These are phyloP conservation scores for Phoenicopterus ruber DNA, from an alignment of 2,113 vertebrate species.

Conservation along the genomic window DNA sequence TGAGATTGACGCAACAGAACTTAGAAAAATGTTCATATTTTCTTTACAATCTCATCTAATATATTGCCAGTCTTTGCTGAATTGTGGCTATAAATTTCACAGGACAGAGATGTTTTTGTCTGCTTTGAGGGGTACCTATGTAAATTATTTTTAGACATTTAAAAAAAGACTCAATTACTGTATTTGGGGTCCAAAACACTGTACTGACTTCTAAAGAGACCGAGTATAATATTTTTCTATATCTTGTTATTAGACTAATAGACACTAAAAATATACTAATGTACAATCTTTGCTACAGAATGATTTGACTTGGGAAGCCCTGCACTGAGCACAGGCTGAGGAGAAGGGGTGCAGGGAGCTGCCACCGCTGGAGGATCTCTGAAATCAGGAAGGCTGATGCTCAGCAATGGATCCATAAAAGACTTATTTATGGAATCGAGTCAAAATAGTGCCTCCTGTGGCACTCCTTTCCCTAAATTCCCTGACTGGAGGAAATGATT, in stretches of 20 bases:
- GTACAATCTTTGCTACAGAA: not conserved
- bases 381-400: not conserved
- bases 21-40: not conserved
- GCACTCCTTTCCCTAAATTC: too few relatives aligned
- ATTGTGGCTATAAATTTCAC: not conserved
- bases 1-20: not conserved
- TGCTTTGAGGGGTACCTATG: not conserved
- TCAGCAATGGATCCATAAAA: not conserved
- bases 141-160: not conserved
- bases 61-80: not conserved
- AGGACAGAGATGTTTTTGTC: not conserved
- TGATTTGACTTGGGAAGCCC: not conserved
- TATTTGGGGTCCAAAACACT: not conserved
- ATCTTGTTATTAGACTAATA: not conserved
- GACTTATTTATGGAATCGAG: not conserved
- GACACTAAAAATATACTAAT: not conserved
- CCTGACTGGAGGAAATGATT: too few relatives aligned
- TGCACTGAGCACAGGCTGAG: not conserved
- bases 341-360: not conserved
- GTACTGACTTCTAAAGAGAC: not conserved
- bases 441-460: too few relatives aligned
- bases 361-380: not conserved
- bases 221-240: not conserved
- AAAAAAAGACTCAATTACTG: not conserved
- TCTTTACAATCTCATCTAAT: not conserved